These are phyloP conservation scores for Calcarius lapponicus DNA, from an alignment of 2,797 vertebrate genomes.

Conservation along the genomic window DNA sequence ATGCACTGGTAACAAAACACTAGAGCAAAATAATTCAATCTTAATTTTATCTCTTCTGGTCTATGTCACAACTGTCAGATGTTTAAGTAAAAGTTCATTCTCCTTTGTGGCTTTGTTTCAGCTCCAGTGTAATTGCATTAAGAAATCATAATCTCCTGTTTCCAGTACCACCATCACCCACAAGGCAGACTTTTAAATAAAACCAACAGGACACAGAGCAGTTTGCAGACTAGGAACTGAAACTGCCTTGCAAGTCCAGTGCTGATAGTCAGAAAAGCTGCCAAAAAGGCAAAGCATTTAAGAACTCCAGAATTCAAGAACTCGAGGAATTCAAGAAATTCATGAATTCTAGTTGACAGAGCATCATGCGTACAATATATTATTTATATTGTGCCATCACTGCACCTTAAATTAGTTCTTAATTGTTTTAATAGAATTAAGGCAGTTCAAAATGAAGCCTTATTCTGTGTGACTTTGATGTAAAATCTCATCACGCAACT, in stretches of 20 bases:
- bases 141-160: conserved; percentile 9
- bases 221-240: neutral
- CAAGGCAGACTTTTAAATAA: neutral
- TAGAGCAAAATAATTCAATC: conserved; percentile 7
- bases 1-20: neutral
- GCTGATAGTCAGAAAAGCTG: neutral
- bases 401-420: neutral
- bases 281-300: neutral
- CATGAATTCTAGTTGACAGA: neutral
- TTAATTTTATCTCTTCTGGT: neutral
- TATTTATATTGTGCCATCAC: neutral
- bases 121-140: conserved; percentile 23
- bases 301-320: neutral
- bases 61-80: neutral
- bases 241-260: neutral
- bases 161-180: neutral
- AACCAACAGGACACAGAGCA: neutral
- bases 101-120: neutral
- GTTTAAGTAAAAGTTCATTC: conserved; percentile 27
- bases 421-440: neutral
- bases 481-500: neutral
- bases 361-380: neutral
- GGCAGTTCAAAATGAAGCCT: neutral
- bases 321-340: neutral
- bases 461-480: neutral